A percentile compares a stretch with the other conserved stretches of the same genome.
Evolutionary conservation across 2,888 invertebrate species (phyloP).

Genomic region (Sepioteuthis lessoniana): DNA sequence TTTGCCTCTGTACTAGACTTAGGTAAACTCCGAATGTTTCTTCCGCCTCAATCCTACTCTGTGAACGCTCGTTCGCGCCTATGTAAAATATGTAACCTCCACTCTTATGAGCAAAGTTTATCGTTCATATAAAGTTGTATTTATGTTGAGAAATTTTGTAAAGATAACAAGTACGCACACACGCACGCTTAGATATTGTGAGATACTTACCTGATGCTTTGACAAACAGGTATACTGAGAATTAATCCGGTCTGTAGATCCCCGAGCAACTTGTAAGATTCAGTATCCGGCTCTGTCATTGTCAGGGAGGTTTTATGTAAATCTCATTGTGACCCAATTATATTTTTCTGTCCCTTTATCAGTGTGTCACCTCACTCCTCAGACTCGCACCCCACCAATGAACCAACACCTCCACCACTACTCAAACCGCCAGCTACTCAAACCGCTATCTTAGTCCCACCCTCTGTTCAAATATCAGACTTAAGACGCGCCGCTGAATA

Average conservation of each 20-base stretch:
- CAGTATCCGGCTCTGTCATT: neutral
- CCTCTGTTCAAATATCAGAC: constrained; percentile 17
- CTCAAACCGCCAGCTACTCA: neutral
- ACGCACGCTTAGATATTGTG: neutral
- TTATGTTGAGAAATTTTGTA: neutral
- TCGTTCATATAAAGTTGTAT: too few species aligned
- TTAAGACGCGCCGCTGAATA: neutral
- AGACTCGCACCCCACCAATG: neutral
- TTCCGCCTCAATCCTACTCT: too few species aligned
- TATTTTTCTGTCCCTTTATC: neutral
- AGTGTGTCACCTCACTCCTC: neutral
- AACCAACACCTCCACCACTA: neutral
- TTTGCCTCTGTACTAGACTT: too few species aligned
- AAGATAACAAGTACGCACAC: neutral
- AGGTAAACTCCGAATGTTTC: neutral
- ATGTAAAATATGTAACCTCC: too few species aligned
- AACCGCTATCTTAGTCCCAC: neutral
- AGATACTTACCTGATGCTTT: neutral
- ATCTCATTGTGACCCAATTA: constrained; percentile 19
- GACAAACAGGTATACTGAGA: neutral
- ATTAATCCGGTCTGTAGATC: too few species aligned
- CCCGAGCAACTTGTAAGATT: neutral
- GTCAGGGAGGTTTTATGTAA: neutral
- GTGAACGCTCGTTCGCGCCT: too few species aligned
- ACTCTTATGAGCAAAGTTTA: too few species aligned